These are phyloP conservation scores for Lepilemur septentrionalis DNA, from an alignment of 2,797 vertebrate species.

Conservation along the genomic window DNA sequence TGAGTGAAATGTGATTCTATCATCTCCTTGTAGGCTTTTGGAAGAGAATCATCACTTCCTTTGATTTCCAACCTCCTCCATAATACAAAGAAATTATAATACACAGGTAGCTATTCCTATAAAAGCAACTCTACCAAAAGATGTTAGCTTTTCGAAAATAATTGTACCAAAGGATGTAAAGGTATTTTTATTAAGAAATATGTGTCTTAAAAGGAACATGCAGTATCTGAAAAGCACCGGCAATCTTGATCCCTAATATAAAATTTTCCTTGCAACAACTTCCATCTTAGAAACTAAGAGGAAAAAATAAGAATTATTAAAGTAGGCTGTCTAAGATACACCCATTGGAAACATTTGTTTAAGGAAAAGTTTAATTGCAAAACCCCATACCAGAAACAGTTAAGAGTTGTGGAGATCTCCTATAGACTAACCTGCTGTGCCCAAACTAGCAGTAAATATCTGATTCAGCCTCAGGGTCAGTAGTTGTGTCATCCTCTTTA, in stretches of 20 bases:
- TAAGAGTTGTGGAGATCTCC: neutral
- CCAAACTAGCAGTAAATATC: neutral
- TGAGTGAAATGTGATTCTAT: neutral
- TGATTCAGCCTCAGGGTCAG: neutral
- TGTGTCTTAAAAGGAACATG: slow-evolving; percentile 14
- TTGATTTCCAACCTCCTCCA: neutral
- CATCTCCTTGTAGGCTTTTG: neutral
- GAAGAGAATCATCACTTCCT: neutral
- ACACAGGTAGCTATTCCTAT: neutral
- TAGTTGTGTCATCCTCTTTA: neutral
- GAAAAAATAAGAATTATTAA: neutral
- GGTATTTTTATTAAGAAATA: neutral
- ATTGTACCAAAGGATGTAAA: neutral
- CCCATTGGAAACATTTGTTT: neutral
- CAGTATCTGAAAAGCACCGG: neutral
- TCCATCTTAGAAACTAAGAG: slow-evolving; percentile 17
- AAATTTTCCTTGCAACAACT: neutral
- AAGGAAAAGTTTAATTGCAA: neutral
- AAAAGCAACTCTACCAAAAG: neutral
- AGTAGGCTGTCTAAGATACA: neutral
- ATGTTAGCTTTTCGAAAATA: slow-evolving; percentile 46
- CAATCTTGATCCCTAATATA: neutral
- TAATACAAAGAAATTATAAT: neutral
- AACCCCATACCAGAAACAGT: neutral
- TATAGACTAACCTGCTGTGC: neutral